These are phyloP conservation scores for Danaus plexippus DNA, from an alignment of 1,140 invertebrate genomes.

Conservation along the genomic window DNA sequence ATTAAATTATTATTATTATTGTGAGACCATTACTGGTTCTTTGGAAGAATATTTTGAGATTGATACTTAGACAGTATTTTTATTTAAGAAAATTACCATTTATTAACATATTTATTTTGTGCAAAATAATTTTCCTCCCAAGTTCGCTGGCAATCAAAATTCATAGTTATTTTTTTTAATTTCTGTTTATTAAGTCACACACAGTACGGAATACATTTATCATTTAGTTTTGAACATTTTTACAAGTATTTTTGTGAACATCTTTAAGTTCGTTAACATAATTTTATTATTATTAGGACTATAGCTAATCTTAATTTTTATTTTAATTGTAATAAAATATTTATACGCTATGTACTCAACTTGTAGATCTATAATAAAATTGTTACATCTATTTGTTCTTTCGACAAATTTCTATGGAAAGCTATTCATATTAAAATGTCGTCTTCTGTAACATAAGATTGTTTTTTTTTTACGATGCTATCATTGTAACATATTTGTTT, in stretches of 20 bases:
- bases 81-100: no score
- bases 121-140: no score
- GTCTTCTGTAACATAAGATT: not conserved
- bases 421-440: no score
- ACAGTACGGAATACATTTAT: constrained; percentile 12
- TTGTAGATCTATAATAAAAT: no score
- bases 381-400: no score
- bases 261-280: constrained; percentile 10
- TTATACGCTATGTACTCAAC: no score
- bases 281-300: constrained; percentile 16
- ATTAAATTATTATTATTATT: no score
- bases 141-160: constrained; percentile 9
- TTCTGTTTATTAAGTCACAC: constrained; percentile 19
- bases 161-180: constrained; percentile 6
- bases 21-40: no score
- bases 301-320: constrained; percentile 11
- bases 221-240: constrained; percentile 6
- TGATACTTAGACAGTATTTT: no score
- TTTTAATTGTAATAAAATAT: not conserved
- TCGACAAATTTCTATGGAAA: no score
- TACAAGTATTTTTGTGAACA: not conserved
- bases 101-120: no score
- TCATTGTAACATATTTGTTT: constrained; percentile 3
- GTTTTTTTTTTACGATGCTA: not conserved
- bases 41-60: no score